These are phyloP conservation scores for Falco concolor DNA, from an alignment of 2,797 vertebrate genomes.

Conservation along the genomic window DNA sequence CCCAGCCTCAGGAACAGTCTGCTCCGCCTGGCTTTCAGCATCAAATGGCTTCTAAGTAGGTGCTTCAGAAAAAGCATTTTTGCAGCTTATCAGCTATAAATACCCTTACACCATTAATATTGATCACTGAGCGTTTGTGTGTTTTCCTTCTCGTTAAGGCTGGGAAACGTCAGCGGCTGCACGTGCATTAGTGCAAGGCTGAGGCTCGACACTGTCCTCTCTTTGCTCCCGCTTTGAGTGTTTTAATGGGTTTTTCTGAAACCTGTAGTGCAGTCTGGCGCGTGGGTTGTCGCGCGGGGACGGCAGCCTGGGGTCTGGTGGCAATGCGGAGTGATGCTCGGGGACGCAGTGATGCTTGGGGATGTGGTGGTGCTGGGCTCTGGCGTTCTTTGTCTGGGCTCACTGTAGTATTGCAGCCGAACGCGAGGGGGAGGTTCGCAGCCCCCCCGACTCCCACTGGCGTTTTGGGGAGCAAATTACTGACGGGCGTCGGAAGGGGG, in stretches of 20 bases:
- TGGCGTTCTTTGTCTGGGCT: neutral
- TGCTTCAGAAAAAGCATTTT: neutral
- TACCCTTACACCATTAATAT: neutral
- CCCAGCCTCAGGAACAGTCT: neutral
- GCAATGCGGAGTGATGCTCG: accelerated
- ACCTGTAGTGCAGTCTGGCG: accelerated
- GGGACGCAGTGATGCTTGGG: neutral
- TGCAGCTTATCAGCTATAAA: neutral
- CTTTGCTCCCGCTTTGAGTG: accelerated
- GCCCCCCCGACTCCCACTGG: neutral
- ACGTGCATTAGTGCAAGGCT: neutral
- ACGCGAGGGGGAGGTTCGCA: neutral
- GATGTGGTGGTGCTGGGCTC: neutral
- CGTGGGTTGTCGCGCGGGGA: neutral
- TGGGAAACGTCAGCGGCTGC: neutral
- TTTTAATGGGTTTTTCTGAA: neutral
- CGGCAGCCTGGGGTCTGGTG: neutral
- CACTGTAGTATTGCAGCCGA: neutral
- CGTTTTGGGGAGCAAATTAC: neutral
- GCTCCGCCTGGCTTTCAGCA: neutral
- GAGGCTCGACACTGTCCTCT: neutral
- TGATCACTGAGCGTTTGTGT: neutral
- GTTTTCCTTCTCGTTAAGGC: neutral
- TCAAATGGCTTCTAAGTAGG: accelerated
- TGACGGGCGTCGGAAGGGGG: accelerated